Conservation (phyloP, 2,797 vertebrate species). For the Thamnophis elegans region DNA sequence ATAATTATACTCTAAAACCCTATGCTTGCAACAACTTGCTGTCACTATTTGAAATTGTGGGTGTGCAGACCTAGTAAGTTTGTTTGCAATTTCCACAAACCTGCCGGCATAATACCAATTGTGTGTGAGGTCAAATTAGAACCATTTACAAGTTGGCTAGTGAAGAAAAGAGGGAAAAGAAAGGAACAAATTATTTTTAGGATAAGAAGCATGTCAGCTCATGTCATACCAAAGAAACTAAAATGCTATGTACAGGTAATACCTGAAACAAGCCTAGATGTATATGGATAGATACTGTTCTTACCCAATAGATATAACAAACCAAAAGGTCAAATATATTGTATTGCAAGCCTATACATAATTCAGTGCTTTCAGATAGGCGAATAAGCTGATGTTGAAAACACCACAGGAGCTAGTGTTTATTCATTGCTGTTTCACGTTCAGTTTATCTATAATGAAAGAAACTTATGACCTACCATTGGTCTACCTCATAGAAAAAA, state of each 20-base stretch:
- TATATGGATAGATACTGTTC: conserved; percentile 10
- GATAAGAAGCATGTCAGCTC: not conserved
- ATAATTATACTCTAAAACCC: not conserved
- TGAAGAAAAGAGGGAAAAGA: not conserved
- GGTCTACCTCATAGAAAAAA: not conserved
- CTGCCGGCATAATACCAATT: not conserved
- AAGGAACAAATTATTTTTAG: not conserved
- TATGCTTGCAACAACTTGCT: not conserved
- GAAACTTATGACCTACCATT: not conserved
- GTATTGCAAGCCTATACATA: fast-evolving
- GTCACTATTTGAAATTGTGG: not conserved
- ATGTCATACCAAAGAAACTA: not conserved
- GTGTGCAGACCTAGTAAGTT: not conserved
- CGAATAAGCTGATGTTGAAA: not conserved
- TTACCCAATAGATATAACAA: conserved; percentile 15
- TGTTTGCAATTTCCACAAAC: not conserved
- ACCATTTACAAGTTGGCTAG: not conserved
- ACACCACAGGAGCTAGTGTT: not conserved
- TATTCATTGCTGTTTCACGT: conserved; percentile 2
- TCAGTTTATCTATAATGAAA: conserved; percentile 25
- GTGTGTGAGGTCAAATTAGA: not conserved
- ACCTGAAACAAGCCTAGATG: not conserved
- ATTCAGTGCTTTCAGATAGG: conserved; percentile 25
- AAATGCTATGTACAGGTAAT: not conserved
- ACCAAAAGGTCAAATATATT: not conserved